These are phyloP conservation scores for Cossypha caffra DNA, from an alignment of 2,797 vertebrate genomes.

Conservation along the genomic window DNA sequence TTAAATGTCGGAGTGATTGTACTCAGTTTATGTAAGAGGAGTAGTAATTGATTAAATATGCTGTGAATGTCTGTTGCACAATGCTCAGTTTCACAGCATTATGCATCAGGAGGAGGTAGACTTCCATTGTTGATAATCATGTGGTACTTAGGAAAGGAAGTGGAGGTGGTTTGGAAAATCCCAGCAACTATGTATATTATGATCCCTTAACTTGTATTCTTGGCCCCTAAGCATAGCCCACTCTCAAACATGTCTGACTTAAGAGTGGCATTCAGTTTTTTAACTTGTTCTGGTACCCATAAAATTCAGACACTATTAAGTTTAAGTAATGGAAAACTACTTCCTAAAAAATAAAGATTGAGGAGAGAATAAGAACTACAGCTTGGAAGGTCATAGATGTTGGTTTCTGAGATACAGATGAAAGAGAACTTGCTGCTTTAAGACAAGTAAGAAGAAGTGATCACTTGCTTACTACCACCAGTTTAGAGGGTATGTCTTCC, in stretches of 20 bases:
- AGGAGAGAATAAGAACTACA: not conserved
- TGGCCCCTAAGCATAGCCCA: not conserved
- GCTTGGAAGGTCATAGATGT: not conserved
- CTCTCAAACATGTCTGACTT: not conserved
- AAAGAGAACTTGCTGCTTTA: not conserved
- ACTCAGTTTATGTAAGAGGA: not conserved
- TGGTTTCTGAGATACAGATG: not conserved
- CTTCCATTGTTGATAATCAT: not conserved
- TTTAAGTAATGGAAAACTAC: not conserved
- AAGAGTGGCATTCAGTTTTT: not conserved
- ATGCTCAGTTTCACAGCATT: not conserved
- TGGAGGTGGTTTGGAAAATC: not conserved
- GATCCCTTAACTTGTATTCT: not conserved
- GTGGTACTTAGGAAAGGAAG: not conserved
- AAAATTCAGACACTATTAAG: not conserved
- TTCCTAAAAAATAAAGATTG: not conserved
- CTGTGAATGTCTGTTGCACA: not conserved
- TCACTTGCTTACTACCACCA: not conserved
- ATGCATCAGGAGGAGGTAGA: not conserved
- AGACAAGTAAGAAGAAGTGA: not conserved
- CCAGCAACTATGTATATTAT: not conserved
- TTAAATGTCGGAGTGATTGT: not conserved
- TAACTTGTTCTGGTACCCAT: not conserved
- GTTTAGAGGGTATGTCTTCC: not conserved
- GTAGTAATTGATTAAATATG: not conserved